Conservation (phyloP, 2,113 vertebrate species). For the Falco punctatus region DNA sequence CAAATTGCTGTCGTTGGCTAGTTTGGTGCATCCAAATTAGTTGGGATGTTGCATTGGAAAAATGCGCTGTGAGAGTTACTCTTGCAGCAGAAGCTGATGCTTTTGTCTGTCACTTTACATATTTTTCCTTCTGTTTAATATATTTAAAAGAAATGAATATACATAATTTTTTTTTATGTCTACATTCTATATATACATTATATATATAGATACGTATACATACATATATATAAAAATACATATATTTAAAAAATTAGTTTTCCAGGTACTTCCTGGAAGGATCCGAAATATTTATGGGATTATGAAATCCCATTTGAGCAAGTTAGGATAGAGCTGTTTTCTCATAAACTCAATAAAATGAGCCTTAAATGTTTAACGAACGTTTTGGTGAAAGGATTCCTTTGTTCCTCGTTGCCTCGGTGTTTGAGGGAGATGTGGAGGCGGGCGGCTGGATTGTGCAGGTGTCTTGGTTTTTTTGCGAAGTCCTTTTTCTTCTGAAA, state of each 20-base stretch:
- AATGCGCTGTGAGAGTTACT: accelerated
- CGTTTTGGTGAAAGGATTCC: not conserved
- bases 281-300: not conserved
- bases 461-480: conserved; percentile 24
- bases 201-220: too few species aligned
- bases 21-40: not conserved
- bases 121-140: too few species aligned
- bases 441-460: not conserved
- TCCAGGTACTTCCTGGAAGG: not conserved
- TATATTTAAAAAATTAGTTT: not conserved
- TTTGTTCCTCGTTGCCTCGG: not conserved
- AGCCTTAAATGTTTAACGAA: conserved; percentile 23
- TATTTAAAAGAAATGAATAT: too few species aligned
- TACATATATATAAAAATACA: too few species aligned
- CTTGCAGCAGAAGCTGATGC: not conserved
- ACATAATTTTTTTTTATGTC: not conserved
- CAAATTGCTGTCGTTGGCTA: not conserved
- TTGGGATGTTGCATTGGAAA: not conserved
- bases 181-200: not conserved
- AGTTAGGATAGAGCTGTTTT: conserved; percentile 28
- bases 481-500: not conserved
- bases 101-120: not conserved
- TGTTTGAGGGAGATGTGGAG: conserved; percentile 24
- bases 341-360: not conserved
- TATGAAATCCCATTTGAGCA: conserved; percentile 23